Evolutionary conservation across 2,888 invertebrate genomes (phyloP), one percentile per base, ranked within the genome.

Genomic region (Thymelicus lineola): DNA sequence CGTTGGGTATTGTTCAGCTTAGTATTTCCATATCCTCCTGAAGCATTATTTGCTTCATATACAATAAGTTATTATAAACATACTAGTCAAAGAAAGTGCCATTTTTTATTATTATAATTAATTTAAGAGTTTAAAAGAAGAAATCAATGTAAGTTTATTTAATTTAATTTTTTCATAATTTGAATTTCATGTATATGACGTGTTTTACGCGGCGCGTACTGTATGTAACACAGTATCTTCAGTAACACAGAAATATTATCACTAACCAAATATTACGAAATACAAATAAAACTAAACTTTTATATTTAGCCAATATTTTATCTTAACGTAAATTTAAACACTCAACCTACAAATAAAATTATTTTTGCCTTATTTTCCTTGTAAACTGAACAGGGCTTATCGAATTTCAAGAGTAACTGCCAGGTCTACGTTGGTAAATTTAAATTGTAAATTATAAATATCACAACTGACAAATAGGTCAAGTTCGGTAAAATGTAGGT

Each of bases 1-100:
- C 17, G 38, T 50, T 38, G 35, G 7, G 14, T 64, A 66, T 66
- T 66, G 66, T 66, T 66, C n/a, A 38, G n/a, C 48, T 66, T 38
- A n/a, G n/a, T n/a, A 66, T 59, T 66, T 58, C 46, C 46, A 35
- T 66, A 35, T 15, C 35, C 15, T 58, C 58, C 45, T 28, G 57
- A 14, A 28, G 55, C 6, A 28, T 55, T 28, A 55, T 15, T 36
- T n/a, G 14, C 35, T 53, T 53, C 53, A 53, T 53, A 4, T 53
- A 20, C 20, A 53, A 20, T 53, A 53, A 10, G 17, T 55, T 55
- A 12, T 55, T 28, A 28, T 28, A 10, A 35, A 7, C 6, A 53
- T 53, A 53, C 53, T 53, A 20, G 20, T 53, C 53, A 53, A 12
- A 9, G 7, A 53, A 53, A 53, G 53, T 53, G 53, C 53, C 53